Percentiles rank a stretch among this genome's conserved stretches.
Evolutionary conservation across 2,888 invertebrate genomes (phyloP).

Genomic region (Microctonus brassicae): DNA sequence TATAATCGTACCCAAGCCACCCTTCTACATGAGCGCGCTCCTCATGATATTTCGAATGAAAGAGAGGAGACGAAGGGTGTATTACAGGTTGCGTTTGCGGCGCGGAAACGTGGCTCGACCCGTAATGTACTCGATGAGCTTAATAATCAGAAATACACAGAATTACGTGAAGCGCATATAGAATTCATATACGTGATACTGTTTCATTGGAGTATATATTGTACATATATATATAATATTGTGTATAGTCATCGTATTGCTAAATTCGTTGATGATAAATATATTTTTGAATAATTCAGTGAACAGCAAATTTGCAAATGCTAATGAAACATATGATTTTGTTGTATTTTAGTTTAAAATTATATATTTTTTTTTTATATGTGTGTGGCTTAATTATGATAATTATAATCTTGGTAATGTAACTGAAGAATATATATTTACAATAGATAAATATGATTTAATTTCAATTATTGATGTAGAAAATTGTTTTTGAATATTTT

Average conservation of each 20-base stretch:
- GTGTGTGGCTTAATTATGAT: no score
- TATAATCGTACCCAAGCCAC: constrained; percentile 40
- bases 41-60: constrained; percentile 48
- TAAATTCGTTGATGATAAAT: not conserved
- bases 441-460: no score
- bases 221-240: no score
- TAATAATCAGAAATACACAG: constrained; percentile 50
- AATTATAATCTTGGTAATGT: no score
- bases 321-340: no score
- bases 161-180: constrained; percentile 46
- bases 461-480: no score
- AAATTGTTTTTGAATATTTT: no score
- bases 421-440: no score
- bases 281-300: not conserved
- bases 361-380: no score
- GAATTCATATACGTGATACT: constrained; percentile 45
- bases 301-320: no score
- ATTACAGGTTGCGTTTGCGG: constrained; percentile 48
- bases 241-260: not conserved
- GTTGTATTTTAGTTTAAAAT: no score
- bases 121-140: constrained; percentile 49
- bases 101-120: constrained; percentile 37
- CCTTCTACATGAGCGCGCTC: constrained; percentile 46
- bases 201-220: constrained; percentile 2
- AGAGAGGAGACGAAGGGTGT: constrained; percentile 30